Evolutionary conservation across 23 tunicate species (phyloP), one percentile per base, ranked within the genome.

Genomic region (Phallusia fumigata): DNA sequence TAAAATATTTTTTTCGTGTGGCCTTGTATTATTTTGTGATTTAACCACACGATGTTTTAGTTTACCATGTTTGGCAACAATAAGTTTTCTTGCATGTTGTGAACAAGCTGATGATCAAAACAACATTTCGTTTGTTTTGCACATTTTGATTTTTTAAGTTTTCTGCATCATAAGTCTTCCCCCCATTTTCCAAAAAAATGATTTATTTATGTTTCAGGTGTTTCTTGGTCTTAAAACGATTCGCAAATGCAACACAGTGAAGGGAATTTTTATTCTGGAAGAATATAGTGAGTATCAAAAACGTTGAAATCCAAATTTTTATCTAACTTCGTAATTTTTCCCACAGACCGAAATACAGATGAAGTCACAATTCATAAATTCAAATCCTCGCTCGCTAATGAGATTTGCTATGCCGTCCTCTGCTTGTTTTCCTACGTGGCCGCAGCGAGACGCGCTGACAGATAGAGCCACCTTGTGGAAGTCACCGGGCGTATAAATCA

Each of bases 241-340:
- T 64, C 84, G 93, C 49, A 96, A 96, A 88, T 96, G 99, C 86
- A 96, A 96, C 80, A 91, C 90, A 3, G 87, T 96, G 31, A 83
- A 96, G 26, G 99, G 97, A n/a, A 79, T 91, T 31, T 91, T 96
- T 65, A 82, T 88, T 8, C 74, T 96, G 53, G 99, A 96, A 77
- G 94, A 96, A 88, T 93, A 93, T 52, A 93, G 98, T 93, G 49
- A 88, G 98, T 84, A n/a, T 44, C 16, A n/a, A 40, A 40, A 40
- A 5, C 5, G 10, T 3, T 10, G 10, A 40, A 40, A 40, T 3
- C 47, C 10, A 3, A 40, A 40, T 10, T 40, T 40, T 40, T 10
- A 10, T 3, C 47, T 31, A 65, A 65, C 31, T 28, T 31, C 16
- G 45, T 3, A 31, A 2, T 32, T 51, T 32, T 83, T 88, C 30